Base-by-base conservation (phyloP, 2,888 invertebrate species). In the Drosophila barbarae region DNA sequence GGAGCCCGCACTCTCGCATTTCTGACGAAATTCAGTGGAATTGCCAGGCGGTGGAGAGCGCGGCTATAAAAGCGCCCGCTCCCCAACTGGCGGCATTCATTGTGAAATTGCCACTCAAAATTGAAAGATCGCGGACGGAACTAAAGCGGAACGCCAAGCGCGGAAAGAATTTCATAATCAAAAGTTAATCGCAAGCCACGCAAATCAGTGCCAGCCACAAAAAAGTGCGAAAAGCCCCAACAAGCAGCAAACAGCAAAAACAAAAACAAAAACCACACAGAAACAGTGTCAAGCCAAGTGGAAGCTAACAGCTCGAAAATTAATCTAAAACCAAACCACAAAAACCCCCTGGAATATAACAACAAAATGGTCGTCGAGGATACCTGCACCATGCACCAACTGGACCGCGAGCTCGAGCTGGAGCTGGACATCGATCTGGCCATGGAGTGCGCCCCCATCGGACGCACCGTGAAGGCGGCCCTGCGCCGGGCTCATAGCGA, bases 31-130 rank as follows among this genome's bases (percentile, higher is more conserved):
- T 87, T 85, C 83, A 65, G 56, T 68, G 71, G 75, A 74, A 76
- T 54, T 34, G 36, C 53, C 53, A 60, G 28, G 51, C 64, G 36
- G 15, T 57, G 13, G 78, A 83, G 88, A 88, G 85, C 42, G 56
- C 60, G 5, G 68, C 82, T 88, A 88, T 88, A 88, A 86, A 88
- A 86, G 83, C 84, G 15, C 26, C 23, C 59, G 67, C 73, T 61
- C 64, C 70, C 56, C 51, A 54, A 34, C 35, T 21, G 49, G 23
- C 32, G 57, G 74, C 75, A 88, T 88, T 88, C 88, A 88, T 88
- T 88, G 88, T 88, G 88, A 88, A 88, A 88, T 88, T 80, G 71
- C 71, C 77, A 86, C 78, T 88, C 88, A 88, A 88, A 88, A 88
- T 88, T 88, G 88, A 88, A 88, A 72, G 81, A 87, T 67, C 85